Percentiles rank a stretch among this genome's conserved stretches.
Evolutionary conservation across 1,140 invertebrate genomes (phyloP).

Genomic region (Maconellicoccus hirsutus): DNA sequence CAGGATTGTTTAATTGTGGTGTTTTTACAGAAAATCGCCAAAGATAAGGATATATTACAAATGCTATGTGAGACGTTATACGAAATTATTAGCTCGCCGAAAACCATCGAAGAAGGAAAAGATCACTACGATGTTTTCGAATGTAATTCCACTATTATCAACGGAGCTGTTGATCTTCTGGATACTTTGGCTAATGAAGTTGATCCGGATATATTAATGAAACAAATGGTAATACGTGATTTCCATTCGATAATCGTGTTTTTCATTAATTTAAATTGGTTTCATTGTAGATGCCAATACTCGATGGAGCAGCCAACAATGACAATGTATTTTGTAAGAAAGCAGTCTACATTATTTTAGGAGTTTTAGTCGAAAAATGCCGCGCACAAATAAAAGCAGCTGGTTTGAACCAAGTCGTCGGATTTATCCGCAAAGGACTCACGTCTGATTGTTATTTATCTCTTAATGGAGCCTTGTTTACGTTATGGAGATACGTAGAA

Average conservation of each 20-base stretch:
- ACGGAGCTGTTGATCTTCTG: background rate
- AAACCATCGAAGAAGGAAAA: background rate
- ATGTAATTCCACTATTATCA: background rate
- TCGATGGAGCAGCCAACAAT: background rate
- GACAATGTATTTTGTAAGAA: conserved; percentile 14
- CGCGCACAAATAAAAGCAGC: background rate
- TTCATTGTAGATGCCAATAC: background rate
- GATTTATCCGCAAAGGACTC: background rate
- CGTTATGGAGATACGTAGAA: background rate
- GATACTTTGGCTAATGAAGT: conserved; percentile 1
- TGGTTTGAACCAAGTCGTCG: background rate
- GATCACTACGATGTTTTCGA: conserved; percentile 4
- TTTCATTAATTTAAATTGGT: too few species aligned
- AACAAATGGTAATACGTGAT: conserved; percentile 13
- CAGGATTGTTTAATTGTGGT: too few species aligned
- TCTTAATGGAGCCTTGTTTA: background rate
- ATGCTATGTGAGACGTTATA: background rate
- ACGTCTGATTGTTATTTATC: background rate
- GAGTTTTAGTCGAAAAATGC: background rate
- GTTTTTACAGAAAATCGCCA: conserved; percentile 4
- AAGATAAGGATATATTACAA: background rate
- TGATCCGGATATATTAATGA: conserved; percentile 1
- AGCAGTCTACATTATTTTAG: background rate
- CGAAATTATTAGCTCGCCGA: background rate
- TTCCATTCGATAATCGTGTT: too few species aligned